Evolutionary conservation across 37 sponge, comb jelly and placozoan species (phyloP).

Genomic region (Aplysina aerophoba): DNA sequence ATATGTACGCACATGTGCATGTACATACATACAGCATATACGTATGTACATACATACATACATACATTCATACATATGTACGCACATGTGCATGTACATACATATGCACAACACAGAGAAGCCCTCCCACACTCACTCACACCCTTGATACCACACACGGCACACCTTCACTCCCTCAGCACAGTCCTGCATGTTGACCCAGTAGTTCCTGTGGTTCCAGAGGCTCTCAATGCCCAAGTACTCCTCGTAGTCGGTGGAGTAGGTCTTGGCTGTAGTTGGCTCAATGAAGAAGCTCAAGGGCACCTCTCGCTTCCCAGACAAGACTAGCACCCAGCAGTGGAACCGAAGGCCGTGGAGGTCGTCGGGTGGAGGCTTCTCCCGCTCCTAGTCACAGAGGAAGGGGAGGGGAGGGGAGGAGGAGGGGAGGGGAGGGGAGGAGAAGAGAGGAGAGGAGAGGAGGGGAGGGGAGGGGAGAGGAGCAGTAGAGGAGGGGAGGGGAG

Average conservation of each 20-base stretch:
- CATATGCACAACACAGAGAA: background rate
- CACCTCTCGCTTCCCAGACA: constrained; percentile 94
- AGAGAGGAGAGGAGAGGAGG: too few species aligned
- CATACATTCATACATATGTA: background rate
- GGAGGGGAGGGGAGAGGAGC: too few species aligned
- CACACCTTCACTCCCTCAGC: constrained; percentile 83
- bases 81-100: background rate
- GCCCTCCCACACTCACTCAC: too few species aligned
- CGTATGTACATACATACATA: background rate
- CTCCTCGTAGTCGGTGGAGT: constrained; percentile 59
- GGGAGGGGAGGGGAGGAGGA: too few species aligned
- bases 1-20: too few species aligned
- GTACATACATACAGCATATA: background rate
- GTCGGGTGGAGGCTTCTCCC: constrained; percentile 75
- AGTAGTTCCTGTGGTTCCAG: constrained; percentile 96
- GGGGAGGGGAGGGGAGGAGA: too few species aligned
- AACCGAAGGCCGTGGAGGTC: constrained; percentile 81
- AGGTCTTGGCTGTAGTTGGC: constrained; percentile 84
- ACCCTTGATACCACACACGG: too few species aligned
- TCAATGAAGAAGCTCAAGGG: constrained; percentile 95
- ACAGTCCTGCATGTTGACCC: constrained; percentile 99
- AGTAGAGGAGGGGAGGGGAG: too few species aligned
- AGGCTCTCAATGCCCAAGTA: constrained; percentile 94
- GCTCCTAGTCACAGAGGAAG: constrained; percentile 39
- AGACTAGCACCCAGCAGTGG: constrained; percentile 97